Evolutionary conservation across 2,888 invertebrate genomes (phyloP), one percentile per base, ranked within the genome.

Genomic region (Phlogophora meticulosa): DNA sequence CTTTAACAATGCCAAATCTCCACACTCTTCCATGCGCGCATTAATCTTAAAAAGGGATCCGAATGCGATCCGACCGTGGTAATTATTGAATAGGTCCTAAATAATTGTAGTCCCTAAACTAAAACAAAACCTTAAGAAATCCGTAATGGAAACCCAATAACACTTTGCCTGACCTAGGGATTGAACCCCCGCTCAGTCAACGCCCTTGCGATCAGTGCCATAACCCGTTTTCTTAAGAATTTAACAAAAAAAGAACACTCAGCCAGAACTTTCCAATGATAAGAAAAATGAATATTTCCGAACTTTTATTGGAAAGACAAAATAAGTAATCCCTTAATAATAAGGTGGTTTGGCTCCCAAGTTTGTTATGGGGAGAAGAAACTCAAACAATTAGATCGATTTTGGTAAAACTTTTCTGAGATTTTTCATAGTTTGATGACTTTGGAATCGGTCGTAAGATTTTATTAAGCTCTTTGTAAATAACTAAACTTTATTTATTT

Each of bases 311-410:
- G n/a, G 20, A 20, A 40, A 48, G 10, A 10, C 2, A 46, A 48
- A 36, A 24, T 36, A 15, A 46, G 10, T 10, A 40, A 32, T 34
- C 10, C 48, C 24, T 24, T 38, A 22, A 10, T 10, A 22, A 38
- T 68, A 40, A 40, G 24, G 7, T 24, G 17, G 13, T 53, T 68
- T 34, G 7, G 7, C 4, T 48, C 2, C 7, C 15, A 58, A 48
- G 42, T 58, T 71, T 42, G 13, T 13, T 40, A 24, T 9, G 32
- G 32, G 40, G 58, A 42, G 48, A 71, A 71, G 9, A 0, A 10
- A 28, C 10, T 28, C 1, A 42, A 66, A 40, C 20, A 59, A 59
- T 65, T 40, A 11, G 9, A 36, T 45, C 24, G 24, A 43, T 36
- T 60, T 45, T n/a, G 17, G 15, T 24, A 3, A 22, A n/a, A 40